Conservation (phyloP, 2,113 vertebrate genomes). For the Carlito syrichta region DNA sequence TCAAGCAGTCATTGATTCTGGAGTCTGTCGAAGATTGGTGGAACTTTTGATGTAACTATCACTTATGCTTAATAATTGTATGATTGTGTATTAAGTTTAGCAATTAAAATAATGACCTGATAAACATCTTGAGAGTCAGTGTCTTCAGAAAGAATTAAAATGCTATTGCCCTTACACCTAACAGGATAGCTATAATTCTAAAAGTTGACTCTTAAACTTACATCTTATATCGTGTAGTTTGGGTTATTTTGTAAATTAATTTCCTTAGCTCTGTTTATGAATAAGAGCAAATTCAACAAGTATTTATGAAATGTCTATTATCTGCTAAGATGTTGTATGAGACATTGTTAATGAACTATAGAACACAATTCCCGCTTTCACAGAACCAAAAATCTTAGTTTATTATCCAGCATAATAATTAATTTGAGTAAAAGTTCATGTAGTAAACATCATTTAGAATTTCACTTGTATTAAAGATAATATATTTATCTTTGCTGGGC, state of each 20-base stretch:
- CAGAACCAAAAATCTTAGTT: neutral
- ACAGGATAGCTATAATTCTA: neutral
- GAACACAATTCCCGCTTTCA: neutral
- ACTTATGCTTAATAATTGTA: slow-evolving; percentile 35
- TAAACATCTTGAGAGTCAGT: neutral
- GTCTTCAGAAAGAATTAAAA: neutral
- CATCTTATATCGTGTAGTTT: neutral
- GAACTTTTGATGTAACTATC: slow-evolving; percentile 93
- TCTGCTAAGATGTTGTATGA: neutral
- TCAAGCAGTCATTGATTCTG: slow-evolving; percentile 94
- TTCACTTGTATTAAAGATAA: slow-evolving; percentile 15
- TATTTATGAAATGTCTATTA: neutral
- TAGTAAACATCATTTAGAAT: slow-evolving; percentile 1
- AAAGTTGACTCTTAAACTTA: neutral
- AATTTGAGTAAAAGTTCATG: neutral
- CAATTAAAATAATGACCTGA: neutral
- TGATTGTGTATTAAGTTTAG: slow-evolving; percentile 41
- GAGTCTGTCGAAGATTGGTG: slow-evolving; percentile 93
- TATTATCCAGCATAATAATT: slow-evolving; percentile 17
- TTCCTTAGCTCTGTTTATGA: neutral
- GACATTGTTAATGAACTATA: neutral
- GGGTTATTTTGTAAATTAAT: slow-evolving; percentile 18
- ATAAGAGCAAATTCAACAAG: neutral
- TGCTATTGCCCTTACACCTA: neutral
- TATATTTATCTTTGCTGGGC: neutral